Base-by-base conservation (phyloP, 2,888 invertebrate genomes). In the Morinoia aosen region DNA sequence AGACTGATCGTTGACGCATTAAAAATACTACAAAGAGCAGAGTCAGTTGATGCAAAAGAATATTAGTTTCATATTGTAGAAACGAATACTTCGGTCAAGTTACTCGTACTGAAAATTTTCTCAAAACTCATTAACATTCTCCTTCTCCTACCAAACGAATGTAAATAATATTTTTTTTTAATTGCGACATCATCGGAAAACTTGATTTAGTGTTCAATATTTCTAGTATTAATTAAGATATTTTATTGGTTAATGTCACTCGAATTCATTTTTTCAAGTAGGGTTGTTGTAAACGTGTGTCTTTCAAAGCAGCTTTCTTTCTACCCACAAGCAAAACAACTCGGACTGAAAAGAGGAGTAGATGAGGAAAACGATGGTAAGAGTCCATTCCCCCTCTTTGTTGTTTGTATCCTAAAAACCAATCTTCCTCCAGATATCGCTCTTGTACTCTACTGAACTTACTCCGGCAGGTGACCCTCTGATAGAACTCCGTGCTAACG, bases 391-490 rank as follows among this genome's bases (percentile, higher is more conserved):
- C 14, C 48, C 48, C 14, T 90, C 39, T n/a, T 40, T 48, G 40
- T 90, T 90, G 0, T 40, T 90, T 90, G 48, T 39, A 90, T 39
- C 39, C 90, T 90, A 40, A 12, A 40, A 48, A 33, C 39, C 39
- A 90, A 16, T 90, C 39, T 90, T 90, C 90, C 16, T 33, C 7
- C 40, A 40, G 12, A 8, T 90, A 12, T 90, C 90, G 11, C 39
- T 90, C 48, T 90, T 48, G 90, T 48, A 90, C 48, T 90, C 12
- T 48, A 90, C 48, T 90, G 90, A 11, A 14, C 48, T 90, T 3
- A 40, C 48, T 90, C 40, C 40, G 25, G 25, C 96, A 96, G 96
- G 96, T 88, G 96, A 96, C 88, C 96, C 96, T 2, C 95, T 96
- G 76, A 91, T 96, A 95, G 96, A 96, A 56, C 95, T 96, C 57